Base-by-base conservation (phyloP, 1,140 invertebrate genomes). In the Ceratina japonica region DNA sequence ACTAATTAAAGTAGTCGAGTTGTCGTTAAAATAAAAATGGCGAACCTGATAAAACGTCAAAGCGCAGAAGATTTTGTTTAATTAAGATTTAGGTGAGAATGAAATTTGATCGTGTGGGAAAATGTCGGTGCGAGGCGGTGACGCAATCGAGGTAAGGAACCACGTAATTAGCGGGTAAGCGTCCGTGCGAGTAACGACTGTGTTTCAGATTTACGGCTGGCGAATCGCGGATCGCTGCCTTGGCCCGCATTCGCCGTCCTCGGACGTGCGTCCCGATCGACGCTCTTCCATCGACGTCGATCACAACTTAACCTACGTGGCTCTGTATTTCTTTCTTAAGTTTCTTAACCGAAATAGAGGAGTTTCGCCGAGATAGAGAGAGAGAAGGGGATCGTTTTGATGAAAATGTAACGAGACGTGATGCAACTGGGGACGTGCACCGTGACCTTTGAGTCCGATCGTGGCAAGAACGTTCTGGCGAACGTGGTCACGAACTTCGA, bases 361-460 rank as follows among this genome's bases (percentile, higher is more conserved):
- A 1, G 27, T 31, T 31, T 4, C 27, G 27, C 2, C 4, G 27
- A 31, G 27, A 31, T 4, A n/a, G 27, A 31, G 52, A 54, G 18
- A 3, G n/a, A n/a, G n/a, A n/a, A n/a, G n/a, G n/a, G n/a, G n/a
- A n/a, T n/a, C n/a, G n/a, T 22, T 49, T 49, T 4, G 1, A 61
- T 22, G 27, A 22, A 16, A 65, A 31, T 10, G 20, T 12, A 1
- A n/a, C 37, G 49, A 13, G 20, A 54, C 7, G 16, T 0, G 7
- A 27, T 2, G 18, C 16, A 24, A 0, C 18, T 16, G 51, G 10
- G 7, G 58, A 52, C 16, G 37, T 52, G 75, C 65, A 31, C 68
- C 66, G 66, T 77, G 75, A 77, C 75, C 75, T 77, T 77, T 77
- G 66, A 49, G 51, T 16, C 37, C n/a, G n/a, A n/a, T n/a, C n/a